Conservation (phyloP, 2,888 invertebrate species). For the Leuctra nigra region DNA sequence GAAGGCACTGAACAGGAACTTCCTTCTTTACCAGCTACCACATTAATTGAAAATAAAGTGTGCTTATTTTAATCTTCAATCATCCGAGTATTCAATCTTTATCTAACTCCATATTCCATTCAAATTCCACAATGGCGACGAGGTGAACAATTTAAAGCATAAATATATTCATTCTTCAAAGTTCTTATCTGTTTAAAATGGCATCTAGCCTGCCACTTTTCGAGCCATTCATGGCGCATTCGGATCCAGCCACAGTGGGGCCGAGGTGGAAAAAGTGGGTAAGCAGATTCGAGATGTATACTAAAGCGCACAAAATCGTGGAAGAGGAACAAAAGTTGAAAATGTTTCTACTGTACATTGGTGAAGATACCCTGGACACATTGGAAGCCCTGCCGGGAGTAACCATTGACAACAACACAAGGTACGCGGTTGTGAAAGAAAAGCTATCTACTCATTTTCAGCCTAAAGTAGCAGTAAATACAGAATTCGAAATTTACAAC, state of each 20-base stretch:
- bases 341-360: background rate
- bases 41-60: too few species aligned
- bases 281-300: background rate
- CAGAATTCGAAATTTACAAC: background rate
- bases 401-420: background rate
- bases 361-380: background rate
- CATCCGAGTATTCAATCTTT: too few species aligned
- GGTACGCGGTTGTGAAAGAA: background rate
- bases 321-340: background rate
- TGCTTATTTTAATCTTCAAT: too few species aligned
- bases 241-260: background rate
- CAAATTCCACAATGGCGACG: background rate
- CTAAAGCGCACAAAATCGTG: background rate
- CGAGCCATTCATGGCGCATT: too few species aligned
- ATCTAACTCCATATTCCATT: background rate
- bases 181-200: too few species aligned
- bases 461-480: background rate
- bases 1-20: too few species aligned
- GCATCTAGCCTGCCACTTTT: too few species aligned
- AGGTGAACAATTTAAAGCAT: background rate
- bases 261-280: background rate
- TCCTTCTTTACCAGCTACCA: too few species aligned
- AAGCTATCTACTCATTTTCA: background rate
- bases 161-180: background rate
- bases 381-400: background rate